Conservation (phyloP, 2,888 invertebrate species). For the Hedychridium roseum region DNA sequence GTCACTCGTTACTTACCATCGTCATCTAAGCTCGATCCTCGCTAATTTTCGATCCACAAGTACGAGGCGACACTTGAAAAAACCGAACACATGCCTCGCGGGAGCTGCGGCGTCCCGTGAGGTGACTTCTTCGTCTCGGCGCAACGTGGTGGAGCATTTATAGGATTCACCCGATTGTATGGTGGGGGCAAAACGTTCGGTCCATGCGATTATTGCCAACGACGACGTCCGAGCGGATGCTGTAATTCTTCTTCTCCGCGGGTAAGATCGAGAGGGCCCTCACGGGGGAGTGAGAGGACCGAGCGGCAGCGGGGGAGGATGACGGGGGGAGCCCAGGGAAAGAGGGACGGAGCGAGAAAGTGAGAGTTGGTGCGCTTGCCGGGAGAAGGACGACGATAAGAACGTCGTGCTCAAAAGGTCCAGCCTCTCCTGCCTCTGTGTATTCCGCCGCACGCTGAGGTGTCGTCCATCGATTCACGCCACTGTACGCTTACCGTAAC, state of each 20-base stretch:
- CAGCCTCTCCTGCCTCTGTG: no score
- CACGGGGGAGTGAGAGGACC: no score
- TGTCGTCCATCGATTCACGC: background rate
- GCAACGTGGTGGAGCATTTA: constrained; percentile 60
- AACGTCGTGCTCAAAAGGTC: constrained; percentile 8
- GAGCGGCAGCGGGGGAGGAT: no score
- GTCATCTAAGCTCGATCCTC: no score
- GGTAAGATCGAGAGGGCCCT: no score
- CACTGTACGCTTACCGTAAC: no score
- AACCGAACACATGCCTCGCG: constrained; percentile 53
- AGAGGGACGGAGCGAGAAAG: constrained; percentile 25
- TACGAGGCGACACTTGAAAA: constrained; percentile 40
- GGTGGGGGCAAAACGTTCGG: constrained; percentile 47
- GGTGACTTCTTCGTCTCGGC: constrained; percentile 41
- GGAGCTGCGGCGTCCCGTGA: constrained; percentile 29
- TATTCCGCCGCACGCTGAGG: background rate
- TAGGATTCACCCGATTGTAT: constrained; percentile 59
- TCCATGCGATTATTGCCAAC: constrained; percentile 54
- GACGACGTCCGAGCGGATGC: constrained; percentile 47
- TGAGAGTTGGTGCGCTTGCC: constrained; percentile 19
- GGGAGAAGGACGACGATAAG: constrained; percentile 11
- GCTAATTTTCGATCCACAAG: constrained; percentile 10
- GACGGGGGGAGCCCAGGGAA: constrained; percentile 6
- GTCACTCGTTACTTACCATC: constrained; percentile 42
- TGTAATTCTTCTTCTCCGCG: constrained; percentile 44